Percentiles rank a stretch among this genome's conserved stretches.
phyloP scores from a whole-genome alignment of 2,888 invertebrate genomes.

The Amiota mariae region DNA sequence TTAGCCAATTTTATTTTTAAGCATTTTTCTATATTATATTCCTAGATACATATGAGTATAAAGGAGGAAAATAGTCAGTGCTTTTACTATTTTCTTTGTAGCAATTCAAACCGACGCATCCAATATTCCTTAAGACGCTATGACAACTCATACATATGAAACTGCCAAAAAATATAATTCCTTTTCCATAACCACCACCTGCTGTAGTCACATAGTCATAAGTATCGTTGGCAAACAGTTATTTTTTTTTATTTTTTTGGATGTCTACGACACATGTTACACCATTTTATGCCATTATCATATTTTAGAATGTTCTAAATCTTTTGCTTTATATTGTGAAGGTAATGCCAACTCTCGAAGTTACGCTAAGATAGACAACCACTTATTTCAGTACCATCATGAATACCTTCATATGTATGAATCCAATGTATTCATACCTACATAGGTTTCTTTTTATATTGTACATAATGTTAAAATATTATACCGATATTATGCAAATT shows the following conservation, averaged over 20 bases:
- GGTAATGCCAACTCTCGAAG: conserved; percentile 3
- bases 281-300: conserved; percentile 52
- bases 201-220: not conserved
- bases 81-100: too few relatives aligned
- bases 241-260: conserved; percentile 17
- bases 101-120: too few relatives aligned
- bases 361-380: not conserved
- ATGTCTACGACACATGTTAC: conserved; percentile 56
- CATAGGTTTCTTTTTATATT: conserved; percentile 42
- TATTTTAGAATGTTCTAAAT: conserved; percentile 29
- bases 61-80: too few relatives aligned
- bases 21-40: too few relatives aligned
- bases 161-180: not conserved
- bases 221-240: conserved; percentile 15
- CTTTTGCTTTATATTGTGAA: conserved; percentile 17
- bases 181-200: conserved; percentile 5
- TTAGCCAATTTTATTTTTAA: too few relatives aligned
- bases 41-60: too few relatives aligned
- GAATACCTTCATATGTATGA: not conserved
- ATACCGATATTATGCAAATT: conserved; percentile 71
- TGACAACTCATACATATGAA: not conserved
- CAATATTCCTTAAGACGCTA: not conserved
- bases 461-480: conserved; percentile 67
- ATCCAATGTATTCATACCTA: conserved; percentile 46
- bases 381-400: conserved; percentile 1